Evolutionary conservation across 2,797 vertebrate species (phyloP).

Genomic region (Rhabdophis nuchalis): DNA sequence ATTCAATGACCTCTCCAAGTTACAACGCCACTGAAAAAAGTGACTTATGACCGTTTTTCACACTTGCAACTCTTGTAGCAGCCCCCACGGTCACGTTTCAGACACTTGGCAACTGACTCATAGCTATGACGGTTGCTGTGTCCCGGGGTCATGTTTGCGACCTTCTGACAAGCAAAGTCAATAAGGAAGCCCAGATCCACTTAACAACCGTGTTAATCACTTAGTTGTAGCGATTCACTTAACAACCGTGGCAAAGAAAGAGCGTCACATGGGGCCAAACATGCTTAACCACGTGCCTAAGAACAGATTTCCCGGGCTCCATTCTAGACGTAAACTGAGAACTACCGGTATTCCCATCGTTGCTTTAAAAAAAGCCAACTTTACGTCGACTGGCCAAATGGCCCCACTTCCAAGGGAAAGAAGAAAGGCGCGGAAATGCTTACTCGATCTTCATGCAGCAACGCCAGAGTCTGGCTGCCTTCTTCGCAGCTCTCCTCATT

Average conservation of each 20-base stretch:
- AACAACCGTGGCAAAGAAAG: background rate
- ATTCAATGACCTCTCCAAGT: background rate
- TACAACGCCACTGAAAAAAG: too few species aligned
- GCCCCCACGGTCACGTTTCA: too few species aligned
- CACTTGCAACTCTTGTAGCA: too few species aligned
- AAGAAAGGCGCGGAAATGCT: slow-evolving; percentile 13
- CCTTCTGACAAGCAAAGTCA: background rate
- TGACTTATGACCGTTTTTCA: too few species aligned
- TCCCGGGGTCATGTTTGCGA: background rate
- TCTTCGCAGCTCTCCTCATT: slow-evolving; percentile 89
- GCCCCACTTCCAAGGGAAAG: background rate
- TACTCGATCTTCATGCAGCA: slow-evolving; percentile 95
- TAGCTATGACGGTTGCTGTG: background rate
- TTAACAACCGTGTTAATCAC: background rate
- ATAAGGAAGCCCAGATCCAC: background rate
- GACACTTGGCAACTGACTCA: too few species aligned
- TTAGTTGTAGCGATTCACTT: background rate
- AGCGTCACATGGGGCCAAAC: background rate
- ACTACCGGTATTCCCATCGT: background rate
- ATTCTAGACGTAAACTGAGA: accelerated
- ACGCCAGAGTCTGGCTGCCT: slow-evolving; percentile 85
- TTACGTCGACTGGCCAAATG: accelerated
- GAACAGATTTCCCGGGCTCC: background rate
- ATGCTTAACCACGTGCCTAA: background rate
- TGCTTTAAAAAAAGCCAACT: background rate